Evolutionary conservation across 2,797 vertebrate genomes (phyloP).

Genomic region (Oreochromis mossambicus): DNA sequence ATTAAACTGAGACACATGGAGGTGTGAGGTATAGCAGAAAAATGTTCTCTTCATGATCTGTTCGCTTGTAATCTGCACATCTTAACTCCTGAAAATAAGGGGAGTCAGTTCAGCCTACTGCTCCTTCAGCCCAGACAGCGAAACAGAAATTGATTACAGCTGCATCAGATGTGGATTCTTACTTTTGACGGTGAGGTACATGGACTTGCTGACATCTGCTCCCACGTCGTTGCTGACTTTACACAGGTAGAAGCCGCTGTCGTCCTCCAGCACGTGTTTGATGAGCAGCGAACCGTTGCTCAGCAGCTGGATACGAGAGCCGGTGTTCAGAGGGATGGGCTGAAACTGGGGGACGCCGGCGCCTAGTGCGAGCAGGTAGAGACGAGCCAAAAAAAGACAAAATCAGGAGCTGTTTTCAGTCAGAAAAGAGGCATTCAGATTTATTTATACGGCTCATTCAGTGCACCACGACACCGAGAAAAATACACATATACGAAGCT

Average conservation of each 20-base stretch:
- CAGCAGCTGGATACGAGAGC: slow-evolving; percentile 89
- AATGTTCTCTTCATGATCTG: background rate
- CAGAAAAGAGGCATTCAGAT: background rate
- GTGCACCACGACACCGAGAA: background rate
- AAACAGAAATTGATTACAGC: slow-evolving; percentile 14
- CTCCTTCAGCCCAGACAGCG: background rate
- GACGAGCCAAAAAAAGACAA: background rate
- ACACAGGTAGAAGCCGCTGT: slow-evolving; percentile 99
- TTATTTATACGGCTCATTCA: background rate
- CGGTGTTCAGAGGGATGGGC: slow-evolving; percentile 89
- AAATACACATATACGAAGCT: background rate
- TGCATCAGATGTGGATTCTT: slow-evolving; percentile 33
- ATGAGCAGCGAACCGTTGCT: slow-evolving; percentile 94
- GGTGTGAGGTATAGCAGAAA: background rate
- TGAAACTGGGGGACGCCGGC: slow-evolving; percentile 97
- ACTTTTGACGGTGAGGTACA: slow-evolving; percentile 93
- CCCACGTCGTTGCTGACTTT: slow-evolving; percentile 99
- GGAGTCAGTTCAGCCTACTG: background rate
- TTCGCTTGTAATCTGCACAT: background rate
- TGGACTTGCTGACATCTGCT: slow-evolving; percentile 99
- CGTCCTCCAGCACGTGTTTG: slow-evolving; percentile 96
- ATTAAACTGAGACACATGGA: background rate
- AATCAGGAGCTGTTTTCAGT: background rate
- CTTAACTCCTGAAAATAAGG: background rate
- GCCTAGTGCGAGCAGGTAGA: slow-evolving; percentile 65